A percentile compares a stretch with the other conserved stretches of the same genome.
These are phyloP conservation scores for Hypena proboscidalis DNA, from an alignment of 2,888 invertebrate genomes.

Conservation along the genomic window DNA sequence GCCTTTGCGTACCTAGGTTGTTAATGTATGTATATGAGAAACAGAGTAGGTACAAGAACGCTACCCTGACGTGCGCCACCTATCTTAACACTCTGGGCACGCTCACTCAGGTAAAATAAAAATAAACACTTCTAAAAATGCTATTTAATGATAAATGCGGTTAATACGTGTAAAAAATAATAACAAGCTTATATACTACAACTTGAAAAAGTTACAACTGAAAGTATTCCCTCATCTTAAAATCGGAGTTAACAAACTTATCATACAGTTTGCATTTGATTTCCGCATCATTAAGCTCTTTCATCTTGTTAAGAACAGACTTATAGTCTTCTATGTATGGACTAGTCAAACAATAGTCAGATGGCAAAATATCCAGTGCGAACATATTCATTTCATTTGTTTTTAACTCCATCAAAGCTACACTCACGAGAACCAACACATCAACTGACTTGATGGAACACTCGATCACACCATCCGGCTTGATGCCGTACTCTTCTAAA, in stretches of 20 bases:
- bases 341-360: constrained; percentile 2
- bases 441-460: constrained; percentile 4
- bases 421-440: constrained; percentile 11
- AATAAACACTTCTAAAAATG: no score
- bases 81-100: no score
- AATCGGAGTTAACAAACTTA: constrained; percentile 38
- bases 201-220: constrained; percentile 1
- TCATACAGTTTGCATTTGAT: constrained; percentile 38
- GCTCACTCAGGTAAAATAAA: no score
- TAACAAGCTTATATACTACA: background rate
- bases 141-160: no score
- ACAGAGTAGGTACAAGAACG: no score
- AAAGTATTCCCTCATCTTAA: constrained; percentile 16
- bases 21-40: no score
- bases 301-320: constrained; percentile 36
- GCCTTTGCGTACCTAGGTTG: no score
- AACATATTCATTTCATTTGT: constrained; percentile 40
- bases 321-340: constrained; percentile 22
- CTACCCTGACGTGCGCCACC: no score
- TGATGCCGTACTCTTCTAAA: no score
- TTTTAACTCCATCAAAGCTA: constrained; percentile 23
- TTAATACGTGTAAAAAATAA: no score
- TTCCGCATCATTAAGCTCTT: constrained; percentile 38
- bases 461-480: background rate
- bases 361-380: constrained; percentile 44